Evolutionary conservation across 2,113 vertebrate species (phyloP).

Genomic region (Corythoichthys intestinalis): DNA sequence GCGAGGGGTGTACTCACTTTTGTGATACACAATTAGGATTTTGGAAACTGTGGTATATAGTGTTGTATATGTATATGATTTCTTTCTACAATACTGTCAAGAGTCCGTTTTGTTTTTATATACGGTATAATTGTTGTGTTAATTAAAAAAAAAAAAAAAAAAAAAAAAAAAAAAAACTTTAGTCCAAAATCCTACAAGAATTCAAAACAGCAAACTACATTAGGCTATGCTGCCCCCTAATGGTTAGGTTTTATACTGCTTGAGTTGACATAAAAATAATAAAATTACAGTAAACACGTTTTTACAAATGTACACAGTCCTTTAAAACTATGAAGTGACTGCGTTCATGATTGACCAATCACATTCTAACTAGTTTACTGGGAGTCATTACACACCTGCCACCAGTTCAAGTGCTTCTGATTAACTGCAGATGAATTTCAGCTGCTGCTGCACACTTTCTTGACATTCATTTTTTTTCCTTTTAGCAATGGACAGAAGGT

Average conservation of each 20-base stretch:
- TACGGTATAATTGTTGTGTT: too few relatives aligned
- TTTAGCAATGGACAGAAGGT: neutral
- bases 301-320: too few relatives aligned
- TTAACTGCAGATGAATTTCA: neutral
- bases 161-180: too few relatives aligned
- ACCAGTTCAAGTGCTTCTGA: neutral
- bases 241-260: neutral
- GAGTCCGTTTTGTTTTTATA: too few relatives aligned
- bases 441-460: neutral
- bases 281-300: too few relatives aligned
- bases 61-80: too few relatives aligned
- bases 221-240: neutral
- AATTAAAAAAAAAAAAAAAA: too few relatives aligned
- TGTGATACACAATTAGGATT: too few relatives aligned
- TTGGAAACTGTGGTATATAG: too few relatives aligned
- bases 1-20: too few relatives aligned
- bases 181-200: neutral
- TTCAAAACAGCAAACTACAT: neutral
- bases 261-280: too few relatives aligned
- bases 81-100: too few relatives aligned
- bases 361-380: neutral
- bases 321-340: neutral
- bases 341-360: neutral
- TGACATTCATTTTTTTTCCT: neutral
- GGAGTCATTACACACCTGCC: neutral